These are phyloP conservation scores for Ellobium chinense DNA, from an alignment of 2,888 invertebrate genomes.

Conservation along the genomic window DNA sequence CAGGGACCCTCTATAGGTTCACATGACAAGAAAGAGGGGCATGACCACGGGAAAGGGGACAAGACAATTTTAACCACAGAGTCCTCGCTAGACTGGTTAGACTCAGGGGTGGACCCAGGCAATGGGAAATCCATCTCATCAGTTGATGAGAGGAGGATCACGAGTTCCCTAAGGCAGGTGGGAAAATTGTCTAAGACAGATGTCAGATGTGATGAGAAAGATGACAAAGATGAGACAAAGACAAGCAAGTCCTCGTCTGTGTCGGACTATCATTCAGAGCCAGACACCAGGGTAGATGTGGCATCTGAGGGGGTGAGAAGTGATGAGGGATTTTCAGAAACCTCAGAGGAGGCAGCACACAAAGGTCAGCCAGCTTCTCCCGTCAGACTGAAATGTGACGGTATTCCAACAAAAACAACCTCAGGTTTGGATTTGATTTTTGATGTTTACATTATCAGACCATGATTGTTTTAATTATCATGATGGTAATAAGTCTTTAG, in stretches of 20 bases:
- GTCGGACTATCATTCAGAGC: slow-evolving; percentile 36
- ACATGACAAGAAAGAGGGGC: neutral
- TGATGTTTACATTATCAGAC: neutral
- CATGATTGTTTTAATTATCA: neutral
- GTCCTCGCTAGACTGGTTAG: slow-evolving; percentile 27
- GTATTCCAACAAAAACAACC: neutral
- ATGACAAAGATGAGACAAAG: slow-evolving; percentile 1
- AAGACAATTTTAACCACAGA: neutral
- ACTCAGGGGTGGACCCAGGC: slow-evolving; percentile 36
- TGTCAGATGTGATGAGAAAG: neutral
- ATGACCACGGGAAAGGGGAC: neutral
- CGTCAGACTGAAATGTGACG: slow-evolving; percentile 4
- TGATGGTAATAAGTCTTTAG: neutral
- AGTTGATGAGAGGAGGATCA: slow-evolving; percentile 18
- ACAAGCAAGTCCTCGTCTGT: slow-evolving; percentile 20
- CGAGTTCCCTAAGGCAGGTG: neutral
- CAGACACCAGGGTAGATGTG: slow-evolving; percentile 32
- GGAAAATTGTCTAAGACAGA: neutral
- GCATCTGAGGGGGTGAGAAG: slow-evolving; percentile 49
- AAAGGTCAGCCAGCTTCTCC: slow-evolving; percentile 35
- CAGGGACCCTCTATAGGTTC: neutral
- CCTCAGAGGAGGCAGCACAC: slow-evolving; percentile 41
- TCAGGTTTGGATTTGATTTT: slow-evolving; percentile 9
- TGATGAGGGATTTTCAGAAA: slow-evolving; percentile 55
- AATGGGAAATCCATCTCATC: slow-evolving; percentile 16